Conservation (phyloP, 2,888 invertebrate species). For the Podabrus alpinus region DNA sequence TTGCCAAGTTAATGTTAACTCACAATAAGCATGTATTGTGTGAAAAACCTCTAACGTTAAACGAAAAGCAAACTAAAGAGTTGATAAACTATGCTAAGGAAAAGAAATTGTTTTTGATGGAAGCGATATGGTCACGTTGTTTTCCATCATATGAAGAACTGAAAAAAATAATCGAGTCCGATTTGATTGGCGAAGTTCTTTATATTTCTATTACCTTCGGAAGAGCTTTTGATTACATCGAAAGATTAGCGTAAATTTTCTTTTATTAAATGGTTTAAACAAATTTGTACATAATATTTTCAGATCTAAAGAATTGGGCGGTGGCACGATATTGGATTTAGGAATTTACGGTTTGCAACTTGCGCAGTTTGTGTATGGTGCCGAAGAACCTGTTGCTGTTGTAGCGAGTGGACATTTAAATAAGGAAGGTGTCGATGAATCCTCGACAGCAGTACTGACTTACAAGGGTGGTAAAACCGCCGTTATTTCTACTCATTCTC, state of each 20-base stretch:
- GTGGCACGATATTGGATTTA: slow-evolving; percentile 77
- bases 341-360: slow-evolving; percentile 79
- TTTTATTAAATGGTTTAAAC: background rate
- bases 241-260: slow-evolving; percentile 56
- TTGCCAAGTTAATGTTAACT: slow-evolving; percentile 73
- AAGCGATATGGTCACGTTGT: slow-evolving; percentile 86
- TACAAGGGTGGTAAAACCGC: slow-evolving; percentile 69
- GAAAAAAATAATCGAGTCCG: slow-evolving; percentile 66
- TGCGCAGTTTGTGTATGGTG: slow-evolving; percentile 68
- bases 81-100: slow-evolving; percentile 70
- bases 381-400: slow-evolving; percentile 69
- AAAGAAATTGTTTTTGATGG: slow-evolving; percentile 81
- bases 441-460: slow-evolving; percentile 65
- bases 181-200: slow-evolving; percentile 71
- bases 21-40: slow-evolving; percentile 85
- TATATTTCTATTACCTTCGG: slow-evolving; percentile 75
- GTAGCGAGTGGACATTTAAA: slow-evolving; percentile 71
- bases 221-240: slow-evolving; percentile 59
- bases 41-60: slow-evolving; percentile 87
- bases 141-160: slow-evolving; percentile 76
- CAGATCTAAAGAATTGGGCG: slow-evolving; percentile 62
- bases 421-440: slow-evolving; percentile 71
- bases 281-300: background rate
- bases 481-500: slow-evolving; percentile 63
- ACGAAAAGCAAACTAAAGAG: slow-evolving; percentile 71